Evolutionary conservation across 1,140 invertebrate genomes (phyloP), one percentile per base, ranked within the genome.

Genomic region (Heliconius melpomene): DNA sequence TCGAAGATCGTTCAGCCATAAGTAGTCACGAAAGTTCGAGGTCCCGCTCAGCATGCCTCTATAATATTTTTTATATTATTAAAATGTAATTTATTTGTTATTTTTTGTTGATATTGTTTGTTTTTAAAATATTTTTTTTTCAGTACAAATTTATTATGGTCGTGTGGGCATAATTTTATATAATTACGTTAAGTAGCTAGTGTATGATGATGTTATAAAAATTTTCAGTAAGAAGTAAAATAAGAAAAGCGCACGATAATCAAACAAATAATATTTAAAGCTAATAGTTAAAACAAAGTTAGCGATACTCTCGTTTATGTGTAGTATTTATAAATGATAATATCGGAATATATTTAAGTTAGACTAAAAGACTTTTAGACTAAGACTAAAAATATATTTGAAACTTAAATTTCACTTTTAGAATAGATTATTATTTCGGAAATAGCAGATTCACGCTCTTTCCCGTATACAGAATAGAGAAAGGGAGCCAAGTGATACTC

Each of bases 11-110:
- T 78, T 85, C 86, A 79, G 79, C 83, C 87, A 92, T 92, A 92
- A 94, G 89, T 83, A 89, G 91, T 92, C 92, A 94, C 92, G 92
- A 93, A 94, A 83, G 84, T 87, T 91, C 90, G 91, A 91, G 89
- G 88, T 91, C 84, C 86, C 86, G 87, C 86, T 89, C 84, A 78
- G 84, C 8, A 23, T 57, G n/a, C 54, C 54, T 57, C 5, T 52
- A 74, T 20, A 72, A 32, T 32, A 32, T 32, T 72, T 72, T 38
- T 72, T 18, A n/a, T 32, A 36, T 72, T 36, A 72, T 72, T 7
- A 72, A 38, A 50, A 23, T 74, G 8, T 74, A 20, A 23, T 46
- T 23, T 74, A 46, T 74, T 46, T 26, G 13, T 46, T 20, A 7
- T 52, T 2, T 52, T 7, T 57, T n/a, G 3, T 57, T 23, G 3